Conservation (phyloP, 2,888 invertebrate species). For the Sussaba pulchella region DNA sequence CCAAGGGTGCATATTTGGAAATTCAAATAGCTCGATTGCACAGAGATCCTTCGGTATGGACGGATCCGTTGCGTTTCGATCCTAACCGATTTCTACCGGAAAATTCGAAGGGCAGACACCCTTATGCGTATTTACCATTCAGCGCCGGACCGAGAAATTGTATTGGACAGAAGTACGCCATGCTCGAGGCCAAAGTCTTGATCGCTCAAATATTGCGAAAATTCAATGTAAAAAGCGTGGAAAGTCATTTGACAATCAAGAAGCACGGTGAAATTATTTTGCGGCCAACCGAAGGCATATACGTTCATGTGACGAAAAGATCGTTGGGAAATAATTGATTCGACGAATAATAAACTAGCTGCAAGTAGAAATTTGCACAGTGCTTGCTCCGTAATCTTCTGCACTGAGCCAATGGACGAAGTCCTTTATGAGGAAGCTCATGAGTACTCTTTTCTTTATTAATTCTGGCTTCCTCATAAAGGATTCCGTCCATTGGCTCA, state of each 20-base stretch:
- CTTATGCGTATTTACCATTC: slow-evolving; percentile 79
- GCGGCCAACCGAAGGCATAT: background rate
- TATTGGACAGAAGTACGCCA: slow-evolving; percentile 77
- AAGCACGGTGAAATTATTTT: slow-evolving; percentile 3
- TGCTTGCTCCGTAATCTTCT: no score
- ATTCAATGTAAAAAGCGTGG: slow-evolving; percentile 2
- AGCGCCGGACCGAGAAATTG: slow-evolving; percentile 81
- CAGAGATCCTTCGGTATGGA: slow-evolving; percentile 84
- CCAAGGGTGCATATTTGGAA: slow-evolving; percentile 82
- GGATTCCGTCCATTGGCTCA: no score
- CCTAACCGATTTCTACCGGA: slow-evolving; percentile 84
- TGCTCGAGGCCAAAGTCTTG: slow-evolving; percentile 71
- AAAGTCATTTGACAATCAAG: slow-evolving; percentile 3
- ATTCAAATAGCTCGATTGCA: slow-evolving; percentile 84
- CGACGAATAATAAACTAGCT: background rate
- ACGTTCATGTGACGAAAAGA: slow-evolving; percentile 4
- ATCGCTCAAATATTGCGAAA: slow-evolving; percentile 3
- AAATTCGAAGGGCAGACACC: slow-evolving; percentile 75
- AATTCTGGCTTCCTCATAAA: no score
- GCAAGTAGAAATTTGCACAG: no score
- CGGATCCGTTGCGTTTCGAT: slow-evolving; percentile 84
- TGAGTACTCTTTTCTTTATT: no score
- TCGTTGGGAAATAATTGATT: background rate
- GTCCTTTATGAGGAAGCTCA: no score
- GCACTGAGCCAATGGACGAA: no score